Base-by-base conservation (phyloP, 2,113 vertebrate genomes). In the Clarias magur region DNA sequence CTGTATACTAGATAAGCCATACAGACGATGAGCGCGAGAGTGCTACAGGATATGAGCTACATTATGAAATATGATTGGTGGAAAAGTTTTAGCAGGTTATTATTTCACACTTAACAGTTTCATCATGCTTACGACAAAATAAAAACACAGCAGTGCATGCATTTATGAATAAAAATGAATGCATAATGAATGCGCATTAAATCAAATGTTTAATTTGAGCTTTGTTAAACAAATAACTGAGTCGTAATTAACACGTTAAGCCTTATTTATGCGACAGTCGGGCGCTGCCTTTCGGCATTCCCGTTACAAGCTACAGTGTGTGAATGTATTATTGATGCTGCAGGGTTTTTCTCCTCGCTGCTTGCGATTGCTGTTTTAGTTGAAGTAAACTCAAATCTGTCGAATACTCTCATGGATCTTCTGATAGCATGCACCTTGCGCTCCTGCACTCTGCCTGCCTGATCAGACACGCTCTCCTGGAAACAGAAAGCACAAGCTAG, bases 261-360 rank as follows among this genome's bases (percentile, higher is more conserved):
- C 48, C n/a, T 82, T 85, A 30, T 88, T n/a, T 81, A 11, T 60
- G 23, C 6, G 11, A 34, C 48, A 54, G 38, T 42, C 82, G 19
- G 12, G 73, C 16, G 38, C 67, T 56, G 72, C 34, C 53, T 16
- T 27, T 80, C 80, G 48, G 68, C 38, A 73, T 88, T 86, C 53
- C n/a, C 68, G 70, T 68, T 60, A 76, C 10, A 54, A 53, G 84
- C 62, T 70, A 56, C 67, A 60, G 30, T 19, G 0, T 11, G 54
- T 65, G 23, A 83, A 80, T 86, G 62, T 86, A 86, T 83, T 83
- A 86, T 86, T 79, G 85, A 83, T 72, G 84, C 21, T 5, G 15
- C 25, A 70, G n/a, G 34, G 75, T 3, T 25, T 48, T 34, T 57
- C 59, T 59, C 42, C 59, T 56, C 75, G 15, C 57, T 68, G 80